phyloP scores from a whole-genome alignment of 2,113 vertebrate genomes.

The Lathamus discolor region DNA sequence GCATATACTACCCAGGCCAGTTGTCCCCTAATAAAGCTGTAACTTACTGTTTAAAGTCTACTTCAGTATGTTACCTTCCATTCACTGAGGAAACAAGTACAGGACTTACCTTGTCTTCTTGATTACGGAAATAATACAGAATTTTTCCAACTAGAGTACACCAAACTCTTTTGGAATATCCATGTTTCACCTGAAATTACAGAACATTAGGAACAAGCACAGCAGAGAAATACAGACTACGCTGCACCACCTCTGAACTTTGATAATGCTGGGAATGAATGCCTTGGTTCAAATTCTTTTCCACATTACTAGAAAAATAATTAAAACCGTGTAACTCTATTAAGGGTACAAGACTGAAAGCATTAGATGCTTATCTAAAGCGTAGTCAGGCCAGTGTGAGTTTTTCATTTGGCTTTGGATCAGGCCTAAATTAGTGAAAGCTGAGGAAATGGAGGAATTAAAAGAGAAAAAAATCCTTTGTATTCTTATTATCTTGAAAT shows the following conservation, averaged over 20 bases:
- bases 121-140: conserved; percentile 93
- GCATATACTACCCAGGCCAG: background rate
- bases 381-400: background rate
- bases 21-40: background rate
- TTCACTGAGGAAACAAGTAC: background rate
- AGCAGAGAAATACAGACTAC: background rate
- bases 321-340: background rate
- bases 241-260: background rate
- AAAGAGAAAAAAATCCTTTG: background rate
- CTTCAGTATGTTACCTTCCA: background rate
- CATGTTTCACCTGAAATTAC: conserved; percentile 90
- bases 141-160: conserved; percentile 90
- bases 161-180: conserved; percentile 95
- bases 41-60: background rate
- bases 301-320: background rate
- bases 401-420: background rate
- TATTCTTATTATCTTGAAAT: background rate
- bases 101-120: conserved; percentile 92
- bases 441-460: background rate
- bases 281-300: background rate
- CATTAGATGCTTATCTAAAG: background rate
- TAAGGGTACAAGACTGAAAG: background rate
- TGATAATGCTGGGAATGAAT: background rate
- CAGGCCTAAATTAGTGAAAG: background rate
- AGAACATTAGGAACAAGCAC: background rate